Base-by-base conservation (phyloP, 1,140 invertebrate genomes). In the Drosophila lacertosa region DNA sequence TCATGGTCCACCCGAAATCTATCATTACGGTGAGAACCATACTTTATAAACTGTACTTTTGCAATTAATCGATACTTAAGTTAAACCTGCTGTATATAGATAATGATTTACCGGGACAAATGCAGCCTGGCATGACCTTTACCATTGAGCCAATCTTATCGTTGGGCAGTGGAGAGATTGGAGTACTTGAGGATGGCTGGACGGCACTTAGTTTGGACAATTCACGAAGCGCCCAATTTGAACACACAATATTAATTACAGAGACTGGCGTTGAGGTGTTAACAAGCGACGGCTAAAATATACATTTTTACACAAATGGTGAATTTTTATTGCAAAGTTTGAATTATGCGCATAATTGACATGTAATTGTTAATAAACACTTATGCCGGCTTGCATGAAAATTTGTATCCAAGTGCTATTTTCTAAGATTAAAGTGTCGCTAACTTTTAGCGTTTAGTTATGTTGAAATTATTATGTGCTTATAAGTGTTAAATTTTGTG, bases 71-170 rank as follows among this genome's bases (percentile, higher is more conserved):
- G 26, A 29, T 9, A 9, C 9, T 29, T 7, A 7, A 29, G 9
- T 29, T 0, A 29, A 29, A 1, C 26, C 26, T 29, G 26, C 2
- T 7, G 9, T 29, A 29, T 7, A 29, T 32, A 97, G 96, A 92
- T 72, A 96, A 97, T 91, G 74, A 93, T 42, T 93, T 93, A 77
- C 92, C 93, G 7, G 96, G 95, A n/a, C 77, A 92, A 26, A 98
- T 99, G 97, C 77, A 93, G 72, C 86, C 95, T 39, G 97, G 97
- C 18, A 98, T 98, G 96, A 96, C 96, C 1, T 99, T 99, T 89
- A 99, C 98, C 0, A 96, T 99, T 40, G 98, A 99, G 89, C 98
- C 98, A n/a, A 94, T 96, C 11, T 82, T 99, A 15, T 94, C 94
- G 15, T 94, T 97, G 81, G 97, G 97, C 0, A 91, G 79, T 2